Conservation (phyloP, 2,113 vertebrate genomes). For the Myiozetetes cayanensis region DNA sequence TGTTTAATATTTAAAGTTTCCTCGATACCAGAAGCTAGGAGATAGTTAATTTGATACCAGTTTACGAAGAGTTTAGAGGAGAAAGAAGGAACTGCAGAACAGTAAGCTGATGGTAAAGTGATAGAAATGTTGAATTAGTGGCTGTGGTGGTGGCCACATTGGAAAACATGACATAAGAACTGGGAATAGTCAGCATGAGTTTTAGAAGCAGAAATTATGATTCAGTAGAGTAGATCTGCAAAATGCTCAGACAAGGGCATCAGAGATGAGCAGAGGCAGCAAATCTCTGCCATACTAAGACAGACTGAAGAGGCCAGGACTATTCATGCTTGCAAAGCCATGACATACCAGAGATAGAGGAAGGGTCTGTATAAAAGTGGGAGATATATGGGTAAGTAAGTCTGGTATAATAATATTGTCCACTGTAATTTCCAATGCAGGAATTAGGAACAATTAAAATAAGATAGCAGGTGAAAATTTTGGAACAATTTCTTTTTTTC, state of each 20-base stretch:
- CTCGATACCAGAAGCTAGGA: background rate
- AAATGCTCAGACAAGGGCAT: background rate
- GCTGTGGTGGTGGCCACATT: too few species aligned
- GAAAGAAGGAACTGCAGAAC: background rate
- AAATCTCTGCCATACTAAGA: background rate
- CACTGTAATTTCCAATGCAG: background rate
- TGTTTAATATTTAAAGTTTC: background rate
- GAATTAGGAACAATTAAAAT: background rate
- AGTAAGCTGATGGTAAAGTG: background rate
- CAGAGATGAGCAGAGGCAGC: background rate
- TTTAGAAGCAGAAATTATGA: background rate
- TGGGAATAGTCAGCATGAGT: background rate
- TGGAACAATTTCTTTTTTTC: fast-evolving
- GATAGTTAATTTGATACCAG: background rate
- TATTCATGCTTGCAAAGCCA: background rate
- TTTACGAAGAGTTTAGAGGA: background rate
- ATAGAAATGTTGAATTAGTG: background rate
- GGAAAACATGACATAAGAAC: background rate
- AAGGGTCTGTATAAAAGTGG: background rate
- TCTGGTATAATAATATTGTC: background rate
- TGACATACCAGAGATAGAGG: background rate
- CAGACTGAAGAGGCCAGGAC: background rate
- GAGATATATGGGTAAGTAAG: background rate
- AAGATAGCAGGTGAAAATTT: background rate
- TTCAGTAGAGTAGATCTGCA: background rate